These are phyloP conservation scores for Nomada hirtipes DNA, from an alignment of 2,888 invertebrate species.

Conservation along the genomic window DNA sequence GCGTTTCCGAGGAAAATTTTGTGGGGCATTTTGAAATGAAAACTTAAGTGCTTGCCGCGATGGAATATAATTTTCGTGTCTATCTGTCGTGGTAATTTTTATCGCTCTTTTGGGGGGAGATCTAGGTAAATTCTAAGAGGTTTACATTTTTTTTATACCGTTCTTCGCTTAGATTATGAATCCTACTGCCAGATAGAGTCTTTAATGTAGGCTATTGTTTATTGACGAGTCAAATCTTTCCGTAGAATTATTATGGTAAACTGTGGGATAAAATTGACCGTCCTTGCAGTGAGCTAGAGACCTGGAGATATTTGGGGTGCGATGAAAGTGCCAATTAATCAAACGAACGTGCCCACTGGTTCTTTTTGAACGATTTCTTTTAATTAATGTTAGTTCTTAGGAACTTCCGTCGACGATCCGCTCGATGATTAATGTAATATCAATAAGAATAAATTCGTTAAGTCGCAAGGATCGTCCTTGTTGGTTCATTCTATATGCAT, in stretches of 20 bases:
- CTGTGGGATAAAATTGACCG: conserved; percentile 10
- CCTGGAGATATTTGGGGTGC: conserved; percentile 7
- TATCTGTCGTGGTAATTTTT: too few relatives aligned
- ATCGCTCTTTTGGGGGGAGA: too few relatives aligned
- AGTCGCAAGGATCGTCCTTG: conserved; percentile 16
- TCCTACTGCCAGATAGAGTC: too few relatives aligned
- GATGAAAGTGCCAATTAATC: conserved; percentile 65
- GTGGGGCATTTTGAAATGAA: too few relatives aligned
- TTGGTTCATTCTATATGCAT: conserved; percentile 14
- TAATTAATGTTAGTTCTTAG: conserved; percentile 36
- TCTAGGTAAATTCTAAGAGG: too few relatives aligned
- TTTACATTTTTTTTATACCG: too few relatives aligned
- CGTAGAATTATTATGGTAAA: neutral
- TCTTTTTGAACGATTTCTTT: conserved; percentile 25
- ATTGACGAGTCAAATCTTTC: too few relatives aligned
- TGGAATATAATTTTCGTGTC: too few relatives aligned
- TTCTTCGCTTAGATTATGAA: too few relatives aligned
- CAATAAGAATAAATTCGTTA: conserved; percentile 32
- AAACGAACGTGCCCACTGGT: conserved; percentile 44
- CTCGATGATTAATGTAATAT: conserved; percentile 31
- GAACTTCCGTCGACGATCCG: conserved; percentile 19
- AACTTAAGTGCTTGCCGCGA: too few relatives aligned
- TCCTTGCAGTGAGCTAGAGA: neutral
- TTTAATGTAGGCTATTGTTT: too few relatives aligned
- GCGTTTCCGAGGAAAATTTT: too few relatives aligned